Percentiles rank a stretch among this genome's conserved stretches.
Evolutionary conservation across 92 coral and sea anemone genomes (phyloP).

Genomic region (Phymanthus crucifer): DNA sequence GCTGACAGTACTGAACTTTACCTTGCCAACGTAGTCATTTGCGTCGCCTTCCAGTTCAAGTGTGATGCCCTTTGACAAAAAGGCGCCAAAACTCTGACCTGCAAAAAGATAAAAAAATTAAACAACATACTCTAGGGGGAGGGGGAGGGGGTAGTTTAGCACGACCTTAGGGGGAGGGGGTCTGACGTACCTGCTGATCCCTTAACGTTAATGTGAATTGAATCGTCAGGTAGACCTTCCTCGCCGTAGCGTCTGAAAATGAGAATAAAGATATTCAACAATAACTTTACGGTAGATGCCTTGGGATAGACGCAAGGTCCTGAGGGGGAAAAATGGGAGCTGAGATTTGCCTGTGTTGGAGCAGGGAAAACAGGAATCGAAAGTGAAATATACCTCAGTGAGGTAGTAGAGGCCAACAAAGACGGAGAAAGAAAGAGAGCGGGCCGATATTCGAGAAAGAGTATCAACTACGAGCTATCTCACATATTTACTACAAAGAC

Average conservation of each 20-base stretch:
- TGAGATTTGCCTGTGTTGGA: too few species aligned
- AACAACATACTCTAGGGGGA: not conserved
- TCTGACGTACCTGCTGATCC: constrained; percentile 82
- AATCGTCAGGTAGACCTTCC: constrained; percentile 79
- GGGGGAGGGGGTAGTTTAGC: not conserved
- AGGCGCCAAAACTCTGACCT: constrained; percentile 99
- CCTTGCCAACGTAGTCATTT: constrained; percentile 98
- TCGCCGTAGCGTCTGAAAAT: constrained; percentile 71
- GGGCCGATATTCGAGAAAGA: too few species aligned
- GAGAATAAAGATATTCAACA: too few species aligned
- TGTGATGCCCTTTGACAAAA: constrained; percentile 84
- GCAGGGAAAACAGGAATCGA: too few species aligned
- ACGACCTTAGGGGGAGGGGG: not conserved
- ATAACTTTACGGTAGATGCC: too few species aligned
- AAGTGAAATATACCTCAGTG: too few species aligned
- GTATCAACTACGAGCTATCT: too few species aligned
- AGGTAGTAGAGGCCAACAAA: too few species aligned
- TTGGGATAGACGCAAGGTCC: too few species aligned
- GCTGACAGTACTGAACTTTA: constrained; percentile 8
- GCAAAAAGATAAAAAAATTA: not conserved
- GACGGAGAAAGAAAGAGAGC: too few species aligned
- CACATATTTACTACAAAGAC: too few species aligned
- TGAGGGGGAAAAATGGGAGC: too few species aligned
- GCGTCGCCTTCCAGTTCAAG: constrained; percentile 96
- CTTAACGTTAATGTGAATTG: constrained; percentile 79